These are phyloP conservation scores for Chunga burmeisteri DNA, from an alignment of 2,113 vertebrate species.

Conservation along the genomic window DNA sequence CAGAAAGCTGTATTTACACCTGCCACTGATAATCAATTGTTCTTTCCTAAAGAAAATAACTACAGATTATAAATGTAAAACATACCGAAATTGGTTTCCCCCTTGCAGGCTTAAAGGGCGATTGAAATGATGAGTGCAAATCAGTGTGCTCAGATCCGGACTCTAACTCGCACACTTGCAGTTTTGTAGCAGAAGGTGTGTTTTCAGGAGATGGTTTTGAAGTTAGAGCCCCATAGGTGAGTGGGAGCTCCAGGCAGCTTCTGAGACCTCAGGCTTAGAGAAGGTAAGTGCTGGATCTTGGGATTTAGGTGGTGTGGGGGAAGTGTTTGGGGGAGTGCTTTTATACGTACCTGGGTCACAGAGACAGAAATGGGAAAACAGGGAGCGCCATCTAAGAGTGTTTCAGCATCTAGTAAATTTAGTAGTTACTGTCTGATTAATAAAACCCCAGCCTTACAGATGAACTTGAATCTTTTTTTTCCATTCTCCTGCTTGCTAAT, in stretches of 20 bases:
- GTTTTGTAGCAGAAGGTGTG: neutral
- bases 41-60: neutral
- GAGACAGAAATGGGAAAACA: too few relatives aligned
- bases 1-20: neutral
- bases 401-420: neutral
- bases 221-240: neutral
- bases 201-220: neutral
- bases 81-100: neutral
- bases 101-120: neutral
- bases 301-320: neutral
- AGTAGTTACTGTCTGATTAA: neutral
- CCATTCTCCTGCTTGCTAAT: neutral
- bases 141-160: too few relatives aligned
- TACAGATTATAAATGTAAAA: neutral
- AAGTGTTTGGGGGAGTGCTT: neutral
- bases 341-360: neutral
- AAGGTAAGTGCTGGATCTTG: neutral
- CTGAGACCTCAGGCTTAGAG: neutral
- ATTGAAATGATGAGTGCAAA: neutral
- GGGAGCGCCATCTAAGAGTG: neutral
- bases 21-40: neutral
- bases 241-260: neutral
- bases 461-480: neutral
- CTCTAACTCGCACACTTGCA: rapidly evolving
- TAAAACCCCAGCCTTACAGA: neutral